A percentile compares a stretch with the other conserved stretches of the same genome.
Conservation (phyloP, 2,888 invertebrate species). For the Smittia aterrima region DNA sequence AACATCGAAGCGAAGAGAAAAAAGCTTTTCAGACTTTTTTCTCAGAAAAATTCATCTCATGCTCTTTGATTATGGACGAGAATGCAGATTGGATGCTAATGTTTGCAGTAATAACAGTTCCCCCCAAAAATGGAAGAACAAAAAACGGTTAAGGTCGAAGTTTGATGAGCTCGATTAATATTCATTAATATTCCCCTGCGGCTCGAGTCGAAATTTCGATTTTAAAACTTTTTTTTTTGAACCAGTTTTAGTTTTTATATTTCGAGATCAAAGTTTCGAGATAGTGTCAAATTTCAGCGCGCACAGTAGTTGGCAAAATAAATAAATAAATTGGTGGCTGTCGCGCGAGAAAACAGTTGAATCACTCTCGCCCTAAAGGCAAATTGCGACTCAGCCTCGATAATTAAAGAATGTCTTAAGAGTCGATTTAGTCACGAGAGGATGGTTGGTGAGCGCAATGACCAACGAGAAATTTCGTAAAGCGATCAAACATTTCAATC, state of each 20-base stretch:
- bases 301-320: constrained; percentile 23
- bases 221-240: neutral
- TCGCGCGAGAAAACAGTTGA: neutral
- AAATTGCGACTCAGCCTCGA: neutral
- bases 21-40: constrained; percentile 19
- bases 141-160: neutral
- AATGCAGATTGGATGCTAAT: neutral
- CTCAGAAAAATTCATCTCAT: neutral
- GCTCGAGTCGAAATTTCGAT: neutral
- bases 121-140: neutral
- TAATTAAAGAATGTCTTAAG: neutral
- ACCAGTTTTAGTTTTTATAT: neutral
- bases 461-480: neutral
- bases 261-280: neutral
- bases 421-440: no score
- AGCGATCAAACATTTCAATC: constrained; percentile 16
- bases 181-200: neutral
- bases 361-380: neutral
- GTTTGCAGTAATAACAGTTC: neutral
- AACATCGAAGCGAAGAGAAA: no score
- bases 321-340: neutral
- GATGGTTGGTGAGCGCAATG: no score
- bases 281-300: neutral
- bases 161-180: neutral
- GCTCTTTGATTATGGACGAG: neutral